Evolutionary conservation across 2,797 vertebrate species (phyloP), one percentile per base, ranked within the genome.

Genomic region (Pachyuromys duprasi): DNA sequence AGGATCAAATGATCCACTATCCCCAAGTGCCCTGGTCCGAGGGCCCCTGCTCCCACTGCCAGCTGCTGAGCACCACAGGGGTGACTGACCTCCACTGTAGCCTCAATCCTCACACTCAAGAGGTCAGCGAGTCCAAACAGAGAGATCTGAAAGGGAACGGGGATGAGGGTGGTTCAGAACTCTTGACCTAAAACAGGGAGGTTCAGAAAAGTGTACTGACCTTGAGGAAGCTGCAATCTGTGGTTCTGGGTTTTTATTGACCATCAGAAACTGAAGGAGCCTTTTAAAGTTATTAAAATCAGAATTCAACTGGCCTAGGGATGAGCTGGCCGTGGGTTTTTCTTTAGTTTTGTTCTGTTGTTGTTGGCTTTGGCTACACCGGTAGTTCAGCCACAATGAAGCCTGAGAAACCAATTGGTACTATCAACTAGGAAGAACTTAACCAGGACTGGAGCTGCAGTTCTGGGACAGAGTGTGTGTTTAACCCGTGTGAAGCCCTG

Each of bases 281-380:
- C 42, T 79, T 94, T 67, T 79, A 8, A 89, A 94, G 94, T 28
- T 17, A 86, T 1, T 65, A 65, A 90, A 33, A 55, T 7, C 33
- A 63, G 49, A 20, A 81, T 36, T 90, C 33, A 36, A 83, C 0
- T 20, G 6, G n/a, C 55, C 81, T 60, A 33, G 2, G 3, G 9
- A 39, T 8, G 5, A 9, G 33, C 42, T 53, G 69, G 15, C 3
- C 3, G 28, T 45, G 5, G 6, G 18, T 31, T 76, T 69, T 63
- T 22, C 4, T 42, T 88, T 42, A 5, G 39, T 49, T 76, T 63
- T n/a, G 9, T n/a, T 49, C 63, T 26, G 31, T 18, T 63, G 28
- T 2, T 62, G 39, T 45, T 75, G 28, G 22, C 33, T 90, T 60
- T 6, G 78, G 70, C 76, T 45, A 42, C 39, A 33, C 53, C n/a